These are phyloP conservation scores for Channa striata DNA, from an alignment of 2,797 vertebrate genomes.

Conservation along the genomic window DNA sequence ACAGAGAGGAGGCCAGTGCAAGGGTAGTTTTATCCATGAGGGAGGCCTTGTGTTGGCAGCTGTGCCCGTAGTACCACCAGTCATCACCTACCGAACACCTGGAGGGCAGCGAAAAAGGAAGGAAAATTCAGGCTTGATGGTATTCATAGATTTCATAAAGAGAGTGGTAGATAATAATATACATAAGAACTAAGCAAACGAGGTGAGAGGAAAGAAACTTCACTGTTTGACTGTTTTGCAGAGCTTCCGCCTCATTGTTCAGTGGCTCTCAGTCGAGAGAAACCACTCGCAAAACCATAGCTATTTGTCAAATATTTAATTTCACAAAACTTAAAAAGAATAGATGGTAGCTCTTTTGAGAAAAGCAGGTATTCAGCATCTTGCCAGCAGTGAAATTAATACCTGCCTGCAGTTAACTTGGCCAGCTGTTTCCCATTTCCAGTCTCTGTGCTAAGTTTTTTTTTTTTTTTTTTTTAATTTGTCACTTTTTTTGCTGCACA, in stretches of 20 bases:
- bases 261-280: not conserved
- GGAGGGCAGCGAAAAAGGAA: not conserved
- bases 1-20: constrained; percentile 80
- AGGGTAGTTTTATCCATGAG: constrained; percentile 74
- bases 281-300: not conserved
- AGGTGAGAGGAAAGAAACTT: no score
- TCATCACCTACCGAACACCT: constrained; percentile 86
- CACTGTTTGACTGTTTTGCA: no score
- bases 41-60: constrained; percentile 86
- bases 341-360: not conserved
- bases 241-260: no score
- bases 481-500: no score
- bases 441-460: no score
- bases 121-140: not conserved
- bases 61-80: constrained; percentile 90
- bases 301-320: not conserved
- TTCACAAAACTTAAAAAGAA: not conserved
- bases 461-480: no score
- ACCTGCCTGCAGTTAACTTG: no score
- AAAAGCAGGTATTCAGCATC: not conserved
- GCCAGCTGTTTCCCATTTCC: no score
- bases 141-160: not conserved
- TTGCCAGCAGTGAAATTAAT: no score
- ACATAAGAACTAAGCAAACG: no score
- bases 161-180: not conserved